Evolutionary conservation across 2,113 vertebrate genomes (phyloP).

Genomic region (Chloropsis hardwickii): DNA sequence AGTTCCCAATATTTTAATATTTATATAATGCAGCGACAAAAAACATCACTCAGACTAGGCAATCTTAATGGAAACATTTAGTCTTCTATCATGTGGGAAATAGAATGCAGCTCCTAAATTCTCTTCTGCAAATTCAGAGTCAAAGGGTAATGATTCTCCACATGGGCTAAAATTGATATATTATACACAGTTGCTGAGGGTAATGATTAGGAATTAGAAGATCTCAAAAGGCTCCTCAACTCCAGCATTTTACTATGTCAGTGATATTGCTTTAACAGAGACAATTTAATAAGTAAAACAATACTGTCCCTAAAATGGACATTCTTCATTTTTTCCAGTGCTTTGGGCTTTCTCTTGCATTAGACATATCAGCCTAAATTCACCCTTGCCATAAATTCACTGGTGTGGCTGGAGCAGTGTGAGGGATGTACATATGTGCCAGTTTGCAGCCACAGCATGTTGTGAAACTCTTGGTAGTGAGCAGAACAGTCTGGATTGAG

Average conservation of each 20-base stretch:
- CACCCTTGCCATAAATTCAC: neutral
- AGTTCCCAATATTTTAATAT: slow-evolving; percentile 5
- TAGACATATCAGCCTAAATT: neutral
- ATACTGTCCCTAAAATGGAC: neutral
- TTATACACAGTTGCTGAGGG: neutral
- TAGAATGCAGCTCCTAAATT: neutral
- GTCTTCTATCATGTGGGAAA: slow-evolving; percentile 7
- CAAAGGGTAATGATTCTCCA: slow-evolving; percentile 16
- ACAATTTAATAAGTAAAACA: slow-evolving; percentile 5
- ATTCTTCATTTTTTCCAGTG: neutral
- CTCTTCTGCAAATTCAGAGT: neutral
- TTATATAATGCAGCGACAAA: slow-evolving; percentile 19
- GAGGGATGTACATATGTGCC: neutral
- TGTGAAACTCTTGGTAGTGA: neutral
- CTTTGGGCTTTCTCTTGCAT: neutral
- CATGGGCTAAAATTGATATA: neutral
- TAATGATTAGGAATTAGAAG: neutral
- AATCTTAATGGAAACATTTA: slow-evolving; percentile 41
- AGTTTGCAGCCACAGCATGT: neutral
- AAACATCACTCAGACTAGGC: neutral
- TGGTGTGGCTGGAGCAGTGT: neutral
- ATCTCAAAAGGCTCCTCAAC: neutral
- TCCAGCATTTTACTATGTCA: neutral
- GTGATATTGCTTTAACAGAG: slow-evolving; percentile 18
- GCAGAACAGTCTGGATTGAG: rapidly evolving